These are phyloP conservation scores for Champsocephalus gunnari DNA, from an alignment of 2,797 vertebrate species.

Conservation along the genomic window DNA sequence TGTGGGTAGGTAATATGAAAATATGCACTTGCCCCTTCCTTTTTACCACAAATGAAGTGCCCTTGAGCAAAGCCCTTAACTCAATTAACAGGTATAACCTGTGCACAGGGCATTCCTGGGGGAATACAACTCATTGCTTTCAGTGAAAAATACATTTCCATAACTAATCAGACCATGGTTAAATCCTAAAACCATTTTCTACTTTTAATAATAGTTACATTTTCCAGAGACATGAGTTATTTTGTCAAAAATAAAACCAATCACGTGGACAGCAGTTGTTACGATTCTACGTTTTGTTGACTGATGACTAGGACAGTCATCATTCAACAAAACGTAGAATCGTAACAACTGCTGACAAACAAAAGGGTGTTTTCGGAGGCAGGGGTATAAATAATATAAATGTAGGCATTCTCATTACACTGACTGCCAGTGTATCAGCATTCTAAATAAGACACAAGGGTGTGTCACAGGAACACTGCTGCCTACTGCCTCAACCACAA, in stretches of 20 bases:
- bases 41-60: no score
- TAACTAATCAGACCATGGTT: not conserved
- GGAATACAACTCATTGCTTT: no score
- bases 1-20: no score
- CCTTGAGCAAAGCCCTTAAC: no score
- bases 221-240: not conserved
- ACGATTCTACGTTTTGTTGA: no score
- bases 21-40: no score
- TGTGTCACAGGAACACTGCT: slow-evolving; percentile 63
- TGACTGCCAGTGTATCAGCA: slow-evolving; percentile 21
- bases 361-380: not conserved
- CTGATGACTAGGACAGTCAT: not conserved
- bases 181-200: not conserved
- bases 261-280: not conserved
- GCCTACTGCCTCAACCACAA: slow-evolving; percentile 65
- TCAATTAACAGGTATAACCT: no score
- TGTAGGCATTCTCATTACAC: not conserved
- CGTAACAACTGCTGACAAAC: not conserved
- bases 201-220: not conserved
- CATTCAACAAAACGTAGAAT: not conserved
- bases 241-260: not conserved
- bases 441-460: slow-evolving; percentile 54
- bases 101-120: no score
- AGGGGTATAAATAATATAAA: slow-evolving; percentile 14
- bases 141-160: not conserved